These are phyloP conservation scores for Microctenopoma lineatum DNA, from an alignment of 2,797 vertebrate species.

Conservation along the genomic window DNA sequence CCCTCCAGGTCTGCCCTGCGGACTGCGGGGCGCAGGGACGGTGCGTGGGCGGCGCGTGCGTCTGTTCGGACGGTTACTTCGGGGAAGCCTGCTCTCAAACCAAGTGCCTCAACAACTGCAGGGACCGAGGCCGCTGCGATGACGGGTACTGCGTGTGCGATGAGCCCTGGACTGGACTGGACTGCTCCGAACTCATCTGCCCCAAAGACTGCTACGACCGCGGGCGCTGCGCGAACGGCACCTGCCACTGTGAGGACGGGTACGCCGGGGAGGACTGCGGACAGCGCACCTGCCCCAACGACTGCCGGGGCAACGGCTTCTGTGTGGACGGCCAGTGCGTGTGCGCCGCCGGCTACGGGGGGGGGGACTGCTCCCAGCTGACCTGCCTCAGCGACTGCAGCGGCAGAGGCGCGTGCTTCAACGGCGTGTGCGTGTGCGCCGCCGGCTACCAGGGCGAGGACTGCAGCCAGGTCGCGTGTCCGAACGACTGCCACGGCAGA, in stretches of 20 bases:
- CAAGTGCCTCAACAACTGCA: slow-evolving; percentile 88
- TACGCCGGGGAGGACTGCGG: slow-evolving; percentile 90
- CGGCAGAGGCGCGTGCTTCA: slow-evolving; percentile 83
- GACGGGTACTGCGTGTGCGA: slow-evolving; percentile 88
- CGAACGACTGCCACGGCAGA: slow-evolving; percentile 80
- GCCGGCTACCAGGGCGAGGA: slow-evolving; percentile 85
- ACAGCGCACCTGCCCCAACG: slow-evolving; percentile 79
- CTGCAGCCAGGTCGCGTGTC: slow-evolving; percentile 87
- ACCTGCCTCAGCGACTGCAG: slow-evolving; percentile 90
- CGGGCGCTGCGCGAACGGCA: slow-evolving; percentile 91
- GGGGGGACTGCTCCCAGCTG: slow-evolving; percentile 86
- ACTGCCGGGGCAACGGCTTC: slow-evolving; percentile 86
- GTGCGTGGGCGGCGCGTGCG: slow-evolving; percentile 84
- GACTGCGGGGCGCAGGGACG: slow-evolving; percentile 85
- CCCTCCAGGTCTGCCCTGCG: slow-evolving; percentile 77
- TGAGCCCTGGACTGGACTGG: slow-evolving; percentile 88
- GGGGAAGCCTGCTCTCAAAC: slow-evolving; percentile 87
- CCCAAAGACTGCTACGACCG: slow-evolving; percentile 91
- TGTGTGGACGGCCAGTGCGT: slow-evolving; percentile 89
- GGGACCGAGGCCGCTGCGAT: slow-evolving; percentile 85
- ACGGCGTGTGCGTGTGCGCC: slow-evolving; percentile 88
- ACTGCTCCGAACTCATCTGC: slow-evolving; percentile 91
- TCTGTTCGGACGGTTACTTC: slow-evolving; percentile 86
- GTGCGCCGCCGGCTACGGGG: slow-evolving; percentile 86
- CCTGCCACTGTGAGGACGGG: slow-evolving; percentile 90